Conservation (phyloP, 1,140 invertebrate genomes). For the Physella acuta region DNA sequence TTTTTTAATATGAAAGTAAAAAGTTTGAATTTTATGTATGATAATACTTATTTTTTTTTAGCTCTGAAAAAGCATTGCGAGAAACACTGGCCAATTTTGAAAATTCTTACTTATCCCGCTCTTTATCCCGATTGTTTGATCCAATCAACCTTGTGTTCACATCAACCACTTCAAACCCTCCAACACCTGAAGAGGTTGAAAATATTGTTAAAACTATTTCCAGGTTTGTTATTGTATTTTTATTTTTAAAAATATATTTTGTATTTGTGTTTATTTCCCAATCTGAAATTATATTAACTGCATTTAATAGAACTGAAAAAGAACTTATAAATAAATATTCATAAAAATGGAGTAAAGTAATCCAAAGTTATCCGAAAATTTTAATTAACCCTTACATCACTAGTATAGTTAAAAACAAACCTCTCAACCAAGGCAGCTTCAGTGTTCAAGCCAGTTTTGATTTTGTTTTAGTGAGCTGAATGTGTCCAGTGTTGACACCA, state of each 20-base stretch:
- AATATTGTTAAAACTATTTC: conserved; percentile 70
- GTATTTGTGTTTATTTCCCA: background rate
- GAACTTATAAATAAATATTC: too few species aligned
- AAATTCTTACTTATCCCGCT: conserved; percentile 83
- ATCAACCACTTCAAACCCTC: conserved; percentile 62
- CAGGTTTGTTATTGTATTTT: conserved; percentile 56
- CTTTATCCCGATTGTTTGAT: conserved; percentile 79
- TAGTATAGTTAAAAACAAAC: too few species aligned
- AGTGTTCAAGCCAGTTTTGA: too few species aligned
- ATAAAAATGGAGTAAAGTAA: too few species aligned
- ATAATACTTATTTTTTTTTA: conserved; percentile 36
- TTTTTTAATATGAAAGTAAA: too few species aligned
- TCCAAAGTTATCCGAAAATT: too few species aligned
- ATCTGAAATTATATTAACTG: too few species aligned
- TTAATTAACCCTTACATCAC: too few species aligned
- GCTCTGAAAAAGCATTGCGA: conserved; percentile 60
- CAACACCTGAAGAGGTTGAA: conserved; percentile 72
- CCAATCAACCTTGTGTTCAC: conserved; percentile 82
- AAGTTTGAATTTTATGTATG: too few species aligned
- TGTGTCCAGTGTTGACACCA: conserved; percentile 74
- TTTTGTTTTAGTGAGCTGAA: conserved; percentile 78
- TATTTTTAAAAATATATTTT: conserved; percentile 1
- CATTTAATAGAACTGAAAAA: too few species aligned
- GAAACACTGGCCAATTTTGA: conserved; percentile 72
- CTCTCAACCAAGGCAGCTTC: too few species aligned